Evolutionary conservation across 2,797 vertebrate species (phyloP).

Genomic region (Mus caroli): DNA sequence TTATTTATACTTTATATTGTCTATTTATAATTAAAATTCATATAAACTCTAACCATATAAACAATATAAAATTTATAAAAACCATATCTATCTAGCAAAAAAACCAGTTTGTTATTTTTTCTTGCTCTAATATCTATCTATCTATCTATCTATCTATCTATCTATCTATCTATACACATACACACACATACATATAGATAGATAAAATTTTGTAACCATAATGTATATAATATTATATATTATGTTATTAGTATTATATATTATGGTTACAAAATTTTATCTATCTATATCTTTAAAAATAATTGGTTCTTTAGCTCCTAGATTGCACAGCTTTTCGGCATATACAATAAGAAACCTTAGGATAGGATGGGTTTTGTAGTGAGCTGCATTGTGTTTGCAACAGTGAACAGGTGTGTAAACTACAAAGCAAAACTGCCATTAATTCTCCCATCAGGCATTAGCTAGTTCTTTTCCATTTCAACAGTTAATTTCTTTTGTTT

Average conservation of each 20-base stretch:
- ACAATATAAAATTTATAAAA: conserved; percentile 8
- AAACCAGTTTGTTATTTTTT: no score
- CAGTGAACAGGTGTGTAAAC: background rate
- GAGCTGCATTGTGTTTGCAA: background rate
- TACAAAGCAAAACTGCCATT: background rate
- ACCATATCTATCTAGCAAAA: background rate
- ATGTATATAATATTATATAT: no score
- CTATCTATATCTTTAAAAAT: conserved; percentile 36
- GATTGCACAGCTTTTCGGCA: conserved; percentile 7
- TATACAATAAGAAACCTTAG: background rate
- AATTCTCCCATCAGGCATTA: background rate
- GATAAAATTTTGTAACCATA: no score
- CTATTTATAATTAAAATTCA: conserved; percentile 38
- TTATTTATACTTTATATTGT: conserved; percentile 22
- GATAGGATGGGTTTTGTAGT: background rate
- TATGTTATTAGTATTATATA: background rate
- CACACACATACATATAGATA: no score
- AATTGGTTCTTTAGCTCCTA: background rate
- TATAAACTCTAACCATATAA: background rate
- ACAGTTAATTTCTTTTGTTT: background rate
- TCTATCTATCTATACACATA: no score
- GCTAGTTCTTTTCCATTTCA: background rate
- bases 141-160: no score
- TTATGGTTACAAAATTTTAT: conserved; percentile 9
- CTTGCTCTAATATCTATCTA: no score